Base-by-base conservation (phyloP, 2,888 invertebrate genomes). In the Acrobeloides nanus region DNA sequence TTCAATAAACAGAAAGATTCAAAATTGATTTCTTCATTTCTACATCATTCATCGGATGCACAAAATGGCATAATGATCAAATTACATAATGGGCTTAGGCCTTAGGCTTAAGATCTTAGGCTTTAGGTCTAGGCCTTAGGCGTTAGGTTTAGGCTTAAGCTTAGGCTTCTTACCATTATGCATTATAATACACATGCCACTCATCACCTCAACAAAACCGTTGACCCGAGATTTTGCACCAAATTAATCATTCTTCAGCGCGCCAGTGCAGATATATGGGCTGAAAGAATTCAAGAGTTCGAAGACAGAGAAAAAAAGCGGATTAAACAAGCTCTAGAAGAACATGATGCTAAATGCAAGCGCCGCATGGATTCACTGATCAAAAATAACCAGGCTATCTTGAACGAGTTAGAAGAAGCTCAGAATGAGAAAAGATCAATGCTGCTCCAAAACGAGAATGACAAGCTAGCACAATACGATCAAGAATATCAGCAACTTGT, bases 361-460 rank as follows among this genome's bases (percentile, higher is more conserved):
- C 48, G 55, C 3, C 42, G 53, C 15, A 23, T 61, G 24, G 48
- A 63, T 4, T 35, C 45, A 29, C 39, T 61, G 17, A 34, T 43
- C 21, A 51, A 48, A 3, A 33, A 38, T 18, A 61, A 61, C 35
- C 27, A 42, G 21, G 46, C 39, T 4, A 21, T 44, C 4, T 29
- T 64, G 27, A 53, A 58, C 21, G 71, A 71, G 38, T 50, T 71
- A 34, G 72, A 71, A 38, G 64, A 72, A 10, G 34, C 58, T 20
- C 33, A 71, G 55, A 65, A 64, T 39, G 70, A 68, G 35, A 72
- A 71, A 41, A 47, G 63, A 15, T 61, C 65, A 45, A 62, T 68
- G 52, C 50, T 71, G 21, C 37, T 68, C 38, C 65, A 71, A 48
- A 69, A 65, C 39, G 71, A 71, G 45, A 43, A 60, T 21, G 52